phyloP scores from a whole-genome alignment of 2,888 invertebrate genomes.

The Drosophila parthenogenetica region DNA sequence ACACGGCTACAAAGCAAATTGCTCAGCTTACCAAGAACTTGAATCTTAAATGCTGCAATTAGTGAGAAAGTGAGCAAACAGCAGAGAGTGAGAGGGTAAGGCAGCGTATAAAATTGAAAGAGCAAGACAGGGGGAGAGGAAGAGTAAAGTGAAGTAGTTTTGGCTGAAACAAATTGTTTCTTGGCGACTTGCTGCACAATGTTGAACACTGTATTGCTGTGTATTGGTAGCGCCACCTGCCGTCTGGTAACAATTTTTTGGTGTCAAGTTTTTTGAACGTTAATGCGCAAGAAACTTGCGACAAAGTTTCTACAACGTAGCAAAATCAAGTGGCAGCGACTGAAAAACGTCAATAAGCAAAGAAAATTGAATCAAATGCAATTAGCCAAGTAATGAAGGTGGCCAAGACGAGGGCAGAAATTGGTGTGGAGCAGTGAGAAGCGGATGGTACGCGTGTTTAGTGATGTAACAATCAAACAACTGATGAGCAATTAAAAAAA shows the following conservation, averaged over 20 bases:
- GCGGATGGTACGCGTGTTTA: background rate
- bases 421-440: too few species aligned
- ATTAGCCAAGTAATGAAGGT: constrained; percentile 35
- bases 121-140: background rate
- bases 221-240: constrained; percentile 12
- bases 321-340: constrained; percentile 27
- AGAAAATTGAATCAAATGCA: constrained; percentile 57
- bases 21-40: constrained; percentile 5
- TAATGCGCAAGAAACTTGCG: constrained; percentile 28
- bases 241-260: constrained; percentile 9
- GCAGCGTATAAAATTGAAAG: background rate
- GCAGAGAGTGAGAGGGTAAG: background rate
- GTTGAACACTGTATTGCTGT: constrained; percentile 8
- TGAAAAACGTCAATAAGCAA: constrained; percentile 44
- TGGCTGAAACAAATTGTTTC: constrained; percentile 1
- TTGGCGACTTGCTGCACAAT: background rate
- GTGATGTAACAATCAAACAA: constrained; percentile 54
- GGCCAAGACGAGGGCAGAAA: background rate
- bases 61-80: constrained; percentile 14
- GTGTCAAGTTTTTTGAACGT: constrained; percentile 17
- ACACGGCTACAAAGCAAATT: constrained; percentile 24
- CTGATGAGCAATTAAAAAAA: constrained; percentile 74
- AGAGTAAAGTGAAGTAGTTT: background rate
- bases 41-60: constrained; percentile 37
- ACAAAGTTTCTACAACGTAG: constrained; percentile 8